These are phyloP conservation scores for Drosophila virilis DNA, from an alignment of 1,140 invertebrate genomes.

Conservation along the genomic window DNA sequence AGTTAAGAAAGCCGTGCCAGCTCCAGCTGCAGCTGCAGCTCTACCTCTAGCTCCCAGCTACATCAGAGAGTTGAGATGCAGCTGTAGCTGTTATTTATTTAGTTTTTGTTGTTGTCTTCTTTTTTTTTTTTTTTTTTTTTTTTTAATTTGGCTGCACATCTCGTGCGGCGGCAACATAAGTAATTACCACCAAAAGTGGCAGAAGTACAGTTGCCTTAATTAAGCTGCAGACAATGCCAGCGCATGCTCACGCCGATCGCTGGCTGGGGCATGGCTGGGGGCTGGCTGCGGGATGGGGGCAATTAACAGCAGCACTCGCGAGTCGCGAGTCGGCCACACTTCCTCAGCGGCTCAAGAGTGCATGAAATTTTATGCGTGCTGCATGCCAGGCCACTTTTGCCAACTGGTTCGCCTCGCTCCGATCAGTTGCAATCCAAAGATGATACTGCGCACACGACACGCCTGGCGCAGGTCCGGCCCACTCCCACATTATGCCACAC, in stretches of 20 bases:
- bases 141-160: slow-evolving; percentile 62
- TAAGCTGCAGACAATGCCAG: slow-evolving; percentile 49
- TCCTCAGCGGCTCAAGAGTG: slow-evolving; percentile 71
- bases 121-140: too few relatives aligned
- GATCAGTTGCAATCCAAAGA: slow-evolving; percentile 75
- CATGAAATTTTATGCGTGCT: slow-evolving; percentile 83
- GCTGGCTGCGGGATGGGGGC: neutral
- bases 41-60: neutral
- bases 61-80: slow-evolving; percentile 32
- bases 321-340: slow-evolving; percentile 40
- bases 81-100: slow-evolving; percentile 24
- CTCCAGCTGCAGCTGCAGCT: neutral
- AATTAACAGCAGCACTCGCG: slow-evolving; percentile 6
- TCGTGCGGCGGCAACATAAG: slow-evolving; percentile 61
- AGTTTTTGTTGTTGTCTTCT: too few relatives aligned
- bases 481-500: neutral
- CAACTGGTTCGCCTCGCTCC: slow-evolving; percentile 1
- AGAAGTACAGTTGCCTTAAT: slow-evolving; percentile 73
- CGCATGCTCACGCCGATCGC: neutral
- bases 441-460: slow-evolving; percentile 80
- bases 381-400: slow-evolving; percentile 51
- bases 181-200: slow-evolving; percentile 68
- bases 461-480: slow-evolving; percentile 74
- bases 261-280: neutral
- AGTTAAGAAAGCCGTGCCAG: slow-evolving; percentile 48